A percentile compares a stretch with the other conserved stretches of the same genome.
Conservation (phyloP, 2,113 vertebrate genomes). For the Pachycephala philippinensis region DNA sequence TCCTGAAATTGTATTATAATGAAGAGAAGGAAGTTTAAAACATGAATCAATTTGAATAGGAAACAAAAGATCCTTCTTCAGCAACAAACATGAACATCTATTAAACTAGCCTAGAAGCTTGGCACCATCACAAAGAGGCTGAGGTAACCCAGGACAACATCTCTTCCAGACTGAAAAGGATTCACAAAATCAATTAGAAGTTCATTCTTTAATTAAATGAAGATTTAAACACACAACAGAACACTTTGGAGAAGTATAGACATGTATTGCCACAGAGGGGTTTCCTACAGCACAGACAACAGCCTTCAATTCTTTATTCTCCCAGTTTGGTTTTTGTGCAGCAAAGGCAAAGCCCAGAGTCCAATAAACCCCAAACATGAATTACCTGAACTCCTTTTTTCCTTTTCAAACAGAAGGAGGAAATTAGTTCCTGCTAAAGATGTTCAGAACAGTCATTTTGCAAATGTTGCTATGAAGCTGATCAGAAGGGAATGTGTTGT, state of each 20-base stretch:
- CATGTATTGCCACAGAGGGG: neutral
- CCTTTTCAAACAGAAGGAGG: neutral
- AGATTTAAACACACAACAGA: neutral
- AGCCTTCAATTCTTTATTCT: neutral
- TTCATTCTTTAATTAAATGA: conserved; percentile 31
- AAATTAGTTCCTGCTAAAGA: neutral
- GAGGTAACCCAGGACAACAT: neutral
- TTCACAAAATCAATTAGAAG: neutral
- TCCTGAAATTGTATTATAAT: neutral
- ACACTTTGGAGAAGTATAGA: neutral
- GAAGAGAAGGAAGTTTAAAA: neutral
- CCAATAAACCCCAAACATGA: neutral
- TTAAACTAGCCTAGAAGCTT: neutral
- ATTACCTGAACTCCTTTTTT: neutral
- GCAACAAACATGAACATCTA: neutral
- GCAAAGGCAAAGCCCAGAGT: neutral
- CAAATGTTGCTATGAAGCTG: neutral
- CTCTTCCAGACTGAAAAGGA: neutral
- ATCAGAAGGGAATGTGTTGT: neutral
- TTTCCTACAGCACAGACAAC: neutral
- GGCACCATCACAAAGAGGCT: neutral
- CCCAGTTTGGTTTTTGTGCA: neutral
- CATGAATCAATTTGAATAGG: neutral
- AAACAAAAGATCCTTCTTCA: neutral
- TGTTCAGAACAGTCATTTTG: neutral